A percentile compares a stretch with the other conserved stretches of the same genome.
These are phyloP conservation scores for Tenebrosternarchus preto DNA, from an alignment of 2,113 vertebrate species.

Conservation along the genomic window DNA sequence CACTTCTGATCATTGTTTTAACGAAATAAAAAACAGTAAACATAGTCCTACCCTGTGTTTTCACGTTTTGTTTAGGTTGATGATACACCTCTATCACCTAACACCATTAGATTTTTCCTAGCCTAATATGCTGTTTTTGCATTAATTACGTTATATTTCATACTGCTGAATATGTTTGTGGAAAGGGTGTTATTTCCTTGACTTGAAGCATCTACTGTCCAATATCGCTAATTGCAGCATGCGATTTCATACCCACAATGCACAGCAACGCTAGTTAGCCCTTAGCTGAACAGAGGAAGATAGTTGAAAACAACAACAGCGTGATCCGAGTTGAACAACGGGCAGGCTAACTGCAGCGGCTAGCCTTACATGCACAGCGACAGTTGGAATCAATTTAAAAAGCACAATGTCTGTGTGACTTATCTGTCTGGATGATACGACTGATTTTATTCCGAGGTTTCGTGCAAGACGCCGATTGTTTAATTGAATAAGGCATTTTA, in stretches of 20 bases:
- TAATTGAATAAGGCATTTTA: slow-evolving; percentile 49
- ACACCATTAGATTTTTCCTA: no score
- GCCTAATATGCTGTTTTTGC: no score
- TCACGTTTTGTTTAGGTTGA: no score
- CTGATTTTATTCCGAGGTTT: slow-evolving; percentile 43
- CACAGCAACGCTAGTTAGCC: slow-evolving; percentile 64
- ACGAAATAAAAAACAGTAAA: neutral
- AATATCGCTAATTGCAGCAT: slow-evolving; percentile 40
- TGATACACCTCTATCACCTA: no score
- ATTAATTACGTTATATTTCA: neutral
- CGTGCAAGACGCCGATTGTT: slow-evolving; percentile 49
- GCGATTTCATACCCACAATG: slow-evolving; percentile 66
- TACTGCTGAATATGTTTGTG: neutral
- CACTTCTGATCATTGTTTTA: neutral
- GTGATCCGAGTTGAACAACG: slow-evolving; percentile 61
- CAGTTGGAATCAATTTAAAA: slow-evolving; percentile 40
- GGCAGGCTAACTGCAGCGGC: slow-evolving; percentile 57
- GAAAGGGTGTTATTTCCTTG: neutral
- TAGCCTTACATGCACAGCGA: slow-evolving; percentile 59
- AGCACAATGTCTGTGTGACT: slow-evolving; percentile 49
- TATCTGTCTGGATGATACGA: slow-evolving; percentile 62
- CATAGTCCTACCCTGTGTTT: no score
- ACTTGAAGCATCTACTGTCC: slow-evolving; percentile 19
- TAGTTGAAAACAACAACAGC: slow-evolving; percentile 67
- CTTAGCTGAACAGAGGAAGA: slow-evolving; percentile 54